Evolutionary conservation across 1,140 invertebrate species (phyloP).

Genomic region (Chelonus insularis): DNA sequence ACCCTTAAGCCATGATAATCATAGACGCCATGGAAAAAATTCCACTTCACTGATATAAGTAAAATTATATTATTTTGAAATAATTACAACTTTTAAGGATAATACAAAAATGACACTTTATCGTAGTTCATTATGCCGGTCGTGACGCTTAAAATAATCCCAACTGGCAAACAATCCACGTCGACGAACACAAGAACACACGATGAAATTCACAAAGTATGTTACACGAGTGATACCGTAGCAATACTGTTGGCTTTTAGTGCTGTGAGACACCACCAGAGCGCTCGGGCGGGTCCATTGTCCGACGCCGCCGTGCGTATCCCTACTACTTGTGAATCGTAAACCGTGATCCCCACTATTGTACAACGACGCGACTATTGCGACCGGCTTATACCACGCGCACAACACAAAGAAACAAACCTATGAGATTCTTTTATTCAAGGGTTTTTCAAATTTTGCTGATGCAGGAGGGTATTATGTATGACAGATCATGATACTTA

Average conservation of each 20-base stretch:
- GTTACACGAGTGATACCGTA: constrained; percentile 32
- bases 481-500: too few species aligned
- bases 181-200: constrained; percentile 14
- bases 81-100: too few species aligned
- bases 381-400: constrained; percentile 19
- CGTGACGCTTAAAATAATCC: not conserved
- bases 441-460: not conserved
- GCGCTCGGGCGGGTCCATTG: constrained; percentile 36
- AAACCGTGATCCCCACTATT: not conserved
- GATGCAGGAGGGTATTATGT: too few species aligned
- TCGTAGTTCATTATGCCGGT: not conserved
- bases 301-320: constrained; percentile 18
- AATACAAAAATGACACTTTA: too few species aligned
- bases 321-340: constrained; percentile 6
- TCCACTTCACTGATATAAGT: not conserved
- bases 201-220: not conserved
- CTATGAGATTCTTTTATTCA: not conserved
- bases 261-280: constrained; percentile 36
- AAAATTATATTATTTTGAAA: constrained; percentile 2
- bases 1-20: not conserved
- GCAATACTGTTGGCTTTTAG: constrained; percentile 31
- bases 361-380: not conserved
- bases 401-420: constrained; percentile 9
- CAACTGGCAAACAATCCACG: not conserved
- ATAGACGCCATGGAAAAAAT: not conserved